These are phyloP conservation scores for Madoqua kirkii DNA, from an alignment of 2,113 vertebrate species.

Conservation along the genomic window DNA sequence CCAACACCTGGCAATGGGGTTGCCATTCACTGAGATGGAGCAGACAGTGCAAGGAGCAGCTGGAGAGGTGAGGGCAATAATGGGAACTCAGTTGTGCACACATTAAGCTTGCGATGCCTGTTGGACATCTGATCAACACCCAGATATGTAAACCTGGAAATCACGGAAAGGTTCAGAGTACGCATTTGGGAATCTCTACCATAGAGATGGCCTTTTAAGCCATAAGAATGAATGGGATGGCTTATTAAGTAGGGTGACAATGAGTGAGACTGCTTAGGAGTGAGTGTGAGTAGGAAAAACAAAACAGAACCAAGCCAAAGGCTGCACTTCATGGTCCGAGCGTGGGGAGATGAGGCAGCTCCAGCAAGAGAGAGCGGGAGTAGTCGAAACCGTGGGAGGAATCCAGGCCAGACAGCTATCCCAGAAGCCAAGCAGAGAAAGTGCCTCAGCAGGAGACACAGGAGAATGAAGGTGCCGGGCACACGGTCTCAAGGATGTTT, in stretches of 20 bases:
- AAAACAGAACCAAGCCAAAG: not conserved
- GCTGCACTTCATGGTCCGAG: not conserved
- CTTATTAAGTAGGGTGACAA: not conserved
- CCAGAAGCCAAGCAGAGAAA: not conserved
- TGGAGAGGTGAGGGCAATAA: too few species aligned
- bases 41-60: not conserved
- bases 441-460: not conserved
- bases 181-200: not conserved
- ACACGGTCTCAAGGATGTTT: not conserved
- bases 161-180: not conserved
- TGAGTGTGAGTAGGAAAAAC: not conserved
- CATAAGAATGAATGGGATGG: not conserved
- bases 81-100: not conserved
- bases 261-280: not conserved
- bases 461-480: not conserved
- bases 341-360: not conserved
- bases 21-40: not conserved
- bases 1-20: not conserved
- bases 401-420: not conserved
- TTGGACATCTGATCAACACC: fast-evolving
- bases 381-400: not conserved
- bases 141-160: not conserved
- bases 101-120: not conserved
- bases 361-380: not conserved
- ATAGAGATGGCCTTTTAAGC: not conserved